Evolutionary conservation across 2,888 invertebrate species (phyloP).

Genomic region (Chirona hameri): DNA sequence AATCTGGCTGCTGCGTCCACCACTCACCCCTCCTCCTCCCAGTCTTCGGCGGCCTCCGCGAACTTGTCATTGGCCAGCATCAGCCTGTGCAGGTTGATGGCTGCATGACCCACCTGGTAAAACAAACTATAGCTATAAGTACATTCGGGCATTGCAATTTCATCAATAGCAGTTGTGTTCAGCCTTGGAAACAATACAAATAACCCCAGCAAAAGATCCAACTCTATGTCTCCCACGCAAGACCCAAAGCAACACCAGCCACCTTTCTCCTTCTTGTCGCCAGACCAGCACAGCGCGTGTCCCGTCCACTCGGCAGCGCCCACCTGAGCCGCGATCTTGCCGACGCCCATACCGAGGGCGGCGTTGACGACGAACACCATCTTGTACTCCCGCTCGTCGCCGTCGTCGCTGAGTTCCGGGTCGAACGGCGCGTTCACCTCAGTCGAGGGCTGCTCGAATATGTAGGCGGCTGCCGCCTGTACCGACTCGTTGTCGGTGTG

Average conservation of each 20-base stretch:
- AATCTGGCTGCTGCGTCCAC: no score
- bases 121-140: no score
- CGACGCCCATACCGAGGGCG: slow-evolving; percentile 59
- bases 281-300: no score
- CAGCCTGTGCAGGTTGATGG: slow-evolving; percentile 55
- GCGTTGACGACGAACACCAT: slow-evolving; percentile 63
- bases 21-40: slow-evolving; percentile 50
- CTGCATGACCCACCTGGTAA: slow-evolving; percentile 52
- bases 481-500: slow-evolving; percentile 56
- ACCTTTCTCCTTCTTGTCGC: background rate
- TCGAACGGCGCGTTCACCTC: slow-evolving; percentile 43
- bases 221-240: no score
- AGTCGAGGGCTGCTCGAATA: slow-evolving; percentile 52
- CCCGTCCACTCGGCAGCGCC: slow-evolving; percentile 26
- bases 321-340: slow-evolving; percentile 59
- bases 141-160: no score
- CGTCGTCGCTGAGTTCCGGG: slow-evolving; percentile 40
- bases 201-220: no score
- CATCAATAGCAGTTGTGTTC: no score
- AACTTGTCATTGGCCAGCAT: slow-evolving; percentile 49
- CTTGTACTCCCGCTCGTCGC: slow-evolving; percentile 50
- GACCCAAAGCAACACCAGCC: no score
- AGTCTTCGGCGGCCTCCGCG: slow-evolving; percentile 47
- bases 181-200: no score
- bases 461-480: slow-evolving; percentile 55